These are phyloP conservation scores for Adelges cooleyi DNA, from an alignment of 1,140 invertebrate genomes.

Conservation along the genomic window DNA sequence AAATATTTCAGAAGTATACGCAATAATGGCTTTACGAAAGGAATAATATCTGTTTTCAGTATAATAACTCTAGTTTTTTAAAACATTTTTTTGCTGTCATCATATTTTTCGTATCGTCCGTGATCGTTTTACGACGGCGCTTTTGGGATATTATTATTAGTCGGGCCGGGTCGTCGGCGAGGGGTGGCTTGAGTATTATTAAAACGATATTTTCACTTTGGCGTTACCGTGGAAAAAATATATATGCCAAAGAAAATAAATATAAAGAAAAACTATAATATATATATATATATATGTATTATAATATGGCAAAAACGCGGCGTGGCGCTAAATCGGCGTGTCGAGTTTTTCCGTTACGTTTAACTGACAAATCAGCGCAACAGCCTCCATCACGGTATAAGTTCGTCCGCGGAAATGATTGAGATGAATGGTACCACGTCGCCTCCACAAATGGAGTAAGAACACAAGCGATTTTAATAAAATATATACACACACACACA, in stretches of 20 bases:
- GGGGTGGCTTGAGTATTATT: slow-evolving; percentile 1
- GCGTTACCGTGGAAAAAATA: no score
- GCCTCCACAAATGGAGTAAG: slow-evolving; percentile 10
- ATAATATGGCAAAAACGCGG: neutral
- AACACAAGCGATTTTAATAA: slow-evolving; percentile 19
- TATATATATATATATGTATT: no score
- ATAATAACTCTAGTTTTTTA: no score
- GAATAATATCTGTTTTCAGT: no score
- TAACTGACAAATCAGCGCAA: slow-evolving; percentile 23
- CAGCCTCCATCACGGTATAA: neutral
- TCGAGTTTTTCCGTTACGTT: slow-evolving; percentile 19
- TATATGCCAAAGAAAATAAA: no score
- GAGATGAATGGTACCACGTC: slow-evolving; percentile 27
- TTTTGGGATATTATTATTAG: no score
- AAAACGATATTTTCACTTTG: slow-evolving; percentile 13
- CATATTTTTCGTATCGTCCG: no score
- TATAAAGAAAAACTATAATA: no score
- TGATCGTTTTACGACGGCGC: no score
- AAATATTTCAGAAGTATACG: no score
- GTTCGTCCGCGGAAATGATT: slow-evolving; percentile 24
- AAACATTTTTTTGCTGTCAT: no score
- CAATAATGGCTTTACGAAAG: no score
- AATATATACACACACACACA: neutral
- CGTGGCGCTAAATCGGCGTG: neutral
- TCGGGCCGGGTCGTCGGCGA: neutral